phyloP scores from a whole-genome alignment of 2,797 vertebrate genomes.

The Lerista edwardsae region DNA sequence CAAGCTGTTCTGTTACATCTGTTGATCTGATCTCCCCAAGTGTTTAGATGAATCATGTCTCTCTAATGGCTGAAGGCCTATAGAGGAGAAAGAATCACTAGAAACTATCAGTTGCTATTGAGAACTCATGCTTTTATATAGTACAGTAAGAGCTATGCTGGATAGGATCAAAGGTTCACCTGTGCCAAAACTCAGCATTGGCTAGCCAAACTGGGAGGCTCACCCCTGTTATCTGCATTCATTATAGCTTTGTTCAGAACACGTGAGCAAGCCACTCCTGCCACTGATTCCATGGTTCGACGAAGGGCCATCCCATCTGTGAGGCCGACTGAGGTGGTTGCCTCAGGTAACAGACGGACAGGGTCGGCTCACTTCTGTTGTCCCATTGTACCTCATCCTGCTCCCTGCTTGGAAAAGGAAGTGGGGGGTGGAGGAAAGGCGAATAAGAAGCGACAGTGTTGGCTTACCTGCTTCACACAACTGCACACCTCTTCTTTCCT shows the following conservation, averaged over 20 bases:
- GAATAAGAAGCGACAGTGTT: too few species aligned
- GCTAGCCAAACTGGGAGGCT: neutral
- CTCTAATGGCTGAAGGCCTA: neutral
- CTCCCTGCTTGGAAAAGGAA: too few species aligned
- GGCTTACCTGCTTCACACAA: too few species aligned
- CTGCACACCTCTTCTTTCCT: too few species aligned
- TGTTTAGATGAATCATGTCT: neutral
- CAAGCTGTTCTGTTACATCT: neutral
- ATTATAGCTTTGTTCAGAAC: neutral
- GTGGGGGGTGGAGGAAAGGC: too few species aligned
- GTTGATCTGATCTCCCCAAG: neutral
- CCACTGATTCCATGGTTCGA: too few species aligned
- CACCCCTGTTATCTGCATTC: neutral
- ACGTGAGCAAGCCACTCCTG: too few species aligned
- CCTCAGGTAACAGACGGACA: too few species aligned
- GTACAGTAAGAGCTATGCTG: neutral
- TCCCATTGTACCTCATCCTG: too few species aligned
- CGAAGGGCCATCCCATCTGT: too few species aligned
- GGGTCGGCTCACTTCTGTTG: too few species aligned
- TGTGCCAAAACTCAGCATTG: neutral
- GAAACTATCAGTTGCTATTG: neutral
- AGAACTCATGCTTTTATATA: neutral
- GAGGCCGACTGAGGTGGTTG: too few species aligned
- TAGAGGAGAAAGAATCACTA: neutral
- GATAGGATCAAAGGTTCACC: neutral